Conservation (phyloP, 2,888 invertebrate species). For the Eristalinus aeneus region DNA sequence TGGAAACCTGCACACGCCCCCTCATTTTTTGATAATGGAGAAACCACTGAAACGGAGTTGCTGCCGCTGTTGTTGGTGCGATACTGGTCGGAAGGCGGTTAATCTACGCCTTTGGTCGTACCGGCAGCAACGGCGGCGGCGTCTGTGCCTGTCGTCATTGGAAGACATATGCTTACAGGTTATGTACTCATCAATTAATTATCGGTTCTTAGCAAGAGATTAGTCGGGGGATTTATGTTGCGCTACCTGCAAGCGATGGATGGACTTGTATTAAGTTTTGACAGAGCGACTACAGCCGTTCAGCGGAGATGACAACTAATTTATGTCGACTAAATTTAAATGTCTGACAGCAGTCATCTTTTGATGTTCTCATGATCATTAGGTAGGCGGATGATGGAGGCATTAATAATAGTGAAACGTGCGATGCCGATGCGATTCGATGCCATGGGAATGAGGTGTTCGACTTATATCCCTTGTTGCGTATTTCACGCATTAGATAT, state of each 20-base stretch:
- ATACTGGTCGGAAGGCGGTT: slow-evolving; percentile 19
- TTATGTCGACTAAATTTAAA: slow-evolving; percentile 41
- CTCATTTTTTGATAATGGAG: slow-evolving; percentile 29
- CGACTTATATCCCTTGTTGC: background rate
- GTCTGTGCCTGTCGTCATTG: background rate
- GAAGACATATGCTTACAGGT: slow-evolving; percentile 8
- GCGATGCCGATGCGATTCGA: background rate
- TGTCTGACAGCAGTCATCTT: slow-evolving; percentile 18
- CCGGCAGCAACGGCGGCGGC: background rate
- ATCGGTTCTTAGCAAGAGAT: slow-evolving; percentile 25
- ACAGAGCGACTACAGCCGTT: background rate
- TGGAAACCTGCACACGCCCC: slow-evolving; percentile 48
- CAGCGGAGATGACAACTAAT: background rate
- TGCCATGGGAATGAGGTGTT: slow-evolving; percentile 29
- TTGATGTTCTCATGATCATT: slow-evolving; percentile 47
- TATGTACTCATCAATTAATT: slow-evolving; percentile 53
- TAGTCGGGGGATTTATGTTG: slow-evolving; percentile 42
- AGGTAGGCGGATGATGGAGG: slow-evolving; percentile 27
- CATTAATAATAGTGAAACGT: slow-evolving; percentile 27
- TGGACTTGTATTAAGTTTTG: background rate
- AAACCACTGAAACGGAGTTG: slow-evolving; percentile 10
- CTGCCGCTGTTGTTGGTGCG: slow-evolving; percentile 24
- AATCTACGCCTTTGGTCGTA: background rate
- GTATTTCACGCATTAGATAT: background rate
- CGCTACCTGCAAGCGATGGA: background rate